Percentiles rank a stretch among this genome's conserved stretches.
Conservation (phyloP, 2,797 vertebrate genomes). For the Hoplostethus mediterraneus region DNA sequence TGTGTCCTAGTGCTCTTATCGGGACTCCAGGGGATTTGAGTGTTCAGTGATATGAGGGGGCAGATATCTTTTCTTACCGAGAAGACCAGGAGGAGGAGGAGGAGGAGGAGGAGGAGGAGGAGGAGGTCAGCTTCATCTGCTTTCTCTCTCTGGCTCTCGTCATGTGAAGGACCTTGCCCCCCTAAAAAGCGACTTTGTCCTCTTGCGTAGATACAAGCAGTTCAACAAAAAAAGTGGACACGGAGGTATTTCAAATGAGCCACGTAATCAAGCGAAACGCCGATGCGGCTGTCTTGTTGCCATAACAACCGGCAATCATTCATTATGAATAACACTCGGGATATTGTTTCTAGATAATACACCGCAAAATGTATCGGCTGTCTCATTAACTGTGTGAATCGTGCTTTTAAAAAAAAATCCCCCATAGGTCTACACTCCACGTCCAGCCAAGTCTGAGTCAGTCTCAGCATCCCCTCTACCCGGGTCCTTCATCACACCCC, state of each 20-base stretch:
- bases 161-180: constrained; percentile 15
- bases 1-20: constrained; percentile 7
- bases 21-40: constrained; percentile 16
- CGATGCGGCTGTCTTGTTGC: not conserved
- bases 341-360: not conserved
- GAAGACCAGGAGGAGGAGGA: constrained; percentile 35
- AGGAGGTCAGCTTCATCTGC: constrained; percentile 14
- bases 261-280: not conserved
- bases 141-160: not conserved
- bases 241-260: not conserved
- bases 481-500: too few relatives aligned
- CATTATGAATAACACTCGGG: not conserved
- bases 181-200: not conserved
- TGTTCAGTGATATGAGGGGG: constrained; percentile 34
- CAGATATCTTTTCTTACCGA: constrained; percentile 49
- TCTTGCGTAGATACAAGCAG: constrained; percentile 5
- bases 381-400: constrained; percentile 4
- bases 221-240: not conserved
- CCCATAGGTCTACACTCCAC: not conserved
- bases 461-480: not conserved
- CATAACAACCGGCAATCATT: not conserved
- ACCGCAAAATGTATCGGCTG: not conserved
- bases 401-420: not conserved
- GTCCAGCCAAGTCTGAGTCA: not conserved
- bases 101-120: not conserved